Evolutionary conservation across 2,113 vertebrate species (phyloP).

Genomic region (Sphaerodactylus townsendi): DNA sequence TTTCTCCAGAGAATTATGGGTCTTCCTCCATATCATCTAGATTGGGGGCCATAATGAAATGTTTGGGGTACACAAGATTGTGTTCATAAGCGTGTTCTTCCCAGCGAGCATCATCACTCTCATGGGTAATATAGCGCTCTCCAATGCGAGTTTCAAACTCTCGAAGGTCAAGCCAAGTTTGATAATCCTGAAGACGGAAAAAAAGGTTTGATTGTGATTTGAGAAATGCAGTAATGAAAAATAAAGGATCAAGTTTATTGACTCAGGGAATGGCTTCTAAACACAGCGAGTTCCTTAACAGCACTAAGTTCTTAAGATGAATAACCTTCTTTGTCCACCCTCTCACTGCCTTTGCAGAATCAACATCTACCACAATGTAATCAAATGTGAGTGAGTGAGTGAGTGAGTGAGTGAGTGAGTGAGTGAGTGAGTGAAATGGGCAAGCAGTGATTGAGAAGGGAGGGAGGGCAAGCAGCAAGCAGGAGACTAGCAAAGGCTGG

Average conservation of each 20-base stretch:
- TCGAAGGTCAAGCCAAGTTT: slow-evolving; percentile 96
- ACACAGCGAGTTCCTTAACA: neutral
- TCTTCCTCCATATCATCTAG: slow-evolving; percentile 98
- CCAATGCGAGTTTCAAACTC: slow-evolving; percentile 95
- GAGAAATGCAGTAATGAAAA: slow-evolving; percentile 11
- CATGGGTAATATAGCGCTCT: slow-evolving; percentile 96
- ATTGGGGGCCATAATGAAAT: slow-evolving; percentile 98
- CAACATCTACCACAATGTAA: neutral
- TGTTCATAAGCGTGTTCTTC: slow-evolving; percentile 90
- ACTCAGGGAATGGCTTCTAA: neutral
- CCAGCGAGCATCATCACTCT: slow-evolving; percentile 96
- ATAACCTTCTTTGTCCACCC: neutral
- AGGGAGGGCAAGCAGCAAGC: no score
- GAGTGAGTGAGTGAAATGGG: no score
- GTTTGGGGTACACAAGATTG: slow-evolving; percentile 88
- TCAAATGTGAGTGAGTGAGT: no score
- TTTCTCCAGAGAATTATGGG: slow-evolving; percentile 76
- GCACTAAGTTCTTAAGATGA: neutral
- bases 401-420: no score
- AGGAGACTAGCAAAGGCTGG: no score
- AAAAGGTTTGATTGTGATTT: slow-evolving; percentile 21
- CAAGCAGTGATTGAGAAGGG: no score
- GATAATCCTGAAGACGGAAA: slow-evolving; percentile 86
- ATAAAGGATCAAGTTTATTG: neutral
- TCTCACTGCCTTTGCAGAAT: neutral